Evolutionary conservation across 2,888 invertebrate species (phyloP), one percentile per base, ranked within the genome.

Genomic region (Apomyelois bistriatella): DNA sequence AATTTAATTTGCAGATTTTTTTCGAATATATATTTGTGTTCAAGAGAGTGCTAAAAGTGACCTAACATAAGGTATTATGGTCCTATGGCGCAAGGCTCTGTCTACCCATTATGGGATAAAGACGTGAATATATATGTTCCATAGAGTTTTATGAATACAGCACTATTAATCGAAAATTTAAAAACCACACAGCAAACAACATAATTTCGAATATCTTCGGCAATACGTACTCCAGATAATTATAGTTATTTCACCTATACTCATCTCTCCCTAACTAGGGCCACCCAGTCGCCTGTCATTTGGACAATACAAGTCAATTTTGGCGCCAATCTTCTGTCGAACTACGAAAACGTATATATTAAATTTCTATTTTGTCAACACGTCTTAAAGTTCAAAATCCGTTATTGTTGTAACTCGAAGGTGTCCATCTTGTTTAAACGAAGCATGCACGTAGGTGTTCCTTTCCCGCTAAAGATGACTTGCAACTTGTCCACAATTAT

Each of bases 401-500:
- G 55, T 56, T 38, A 12, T 17, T 32, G 52, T 51, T 36, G 10
- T 15, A 57, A 74, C 41, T 55, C 15, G 17, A 51, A 52, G 9
- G 47, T 37, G 50, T 54, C 53, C 57, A 62, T 60, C 62, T 57
- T 61, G 53, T 60, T 60, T 58, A 58, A 55, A 62, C 62, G 60
- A 65, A 60, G 63, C 66, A 57, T 52, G 67, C 62, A 76, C 82
- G 85, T 87, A 85, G 89, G 89, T 85, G 88, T 87, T 87, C 87
- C 77, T 62, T 81, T 90, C 80, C 82, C 72, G 70, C 67, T 85
- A 87, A 89, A 62, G 74, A 80, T 90, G 89, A 90, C 89, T 83
- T 64, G 85, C 76, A 65, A 69, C 62, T 66, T 59, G 64, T 59
- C 70, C 72, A 79, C 81, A 86, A 87, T 88, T 86, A 88, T 84